These are phyloP conservation scores for Latrodectus elegans DNA, from an alignment of 2,888 invertebrate genomes.

Conservation along the genomic window DNA sequence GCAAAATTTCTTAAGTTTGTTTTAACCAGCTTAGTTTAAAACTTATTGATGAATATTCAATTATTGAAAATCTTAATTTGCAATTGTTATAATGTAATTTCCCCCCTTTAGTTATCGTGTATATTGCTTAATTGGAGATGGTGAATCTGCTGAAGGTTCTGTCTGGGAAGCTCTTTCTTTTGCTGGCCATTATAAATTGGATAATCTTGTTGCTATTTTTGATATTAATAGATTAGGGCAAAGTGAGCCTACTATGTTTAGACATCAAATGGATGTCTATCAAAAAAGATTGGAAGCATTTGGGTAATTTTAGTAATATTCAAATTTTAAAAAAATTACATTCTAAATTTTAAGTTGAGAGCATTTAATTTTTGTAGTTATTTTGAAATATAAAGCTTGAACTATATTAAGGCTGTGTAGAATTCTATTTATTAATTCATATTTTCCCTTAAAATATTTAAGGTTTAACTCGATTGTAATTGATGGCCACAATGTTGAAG, in stretches of 20 bases:
- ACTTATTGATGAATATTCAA: no score
- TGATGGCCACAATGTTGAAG: constrained; percentile 96
- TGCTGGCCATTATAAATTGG: constrained; percentile 93
- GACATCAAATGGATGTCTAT: constrained; percentile 92
- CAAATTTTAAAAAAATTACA: neutral
- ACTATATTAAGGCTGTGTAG: neutral
- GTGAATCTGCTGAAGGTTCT: constrained; percentile 98
- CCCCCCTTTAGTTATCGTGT: constrained; percentile 81
- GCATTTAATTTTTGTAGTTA: no score
- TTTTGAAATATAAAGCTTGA: neutral
- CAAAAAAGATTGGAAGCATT: constrained; percentile 90
- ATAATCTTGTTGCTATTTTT: constrained; percentile 97
- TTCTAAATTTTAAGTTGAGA: neutral
- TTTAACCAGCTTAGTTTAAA: no score
- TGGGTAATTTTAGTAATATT: constrained; percentile 78
- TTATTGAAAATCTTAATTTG: neutral
- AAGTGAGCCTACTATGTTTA: constrained; percentile 94
- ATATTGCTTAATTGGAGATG: constrained; percentile 97
- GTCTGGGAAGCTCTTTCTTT: constrained; percentile 98
- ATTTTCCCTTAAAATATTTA: neutral
- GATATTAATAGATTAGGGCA: constrained; percentile 98
- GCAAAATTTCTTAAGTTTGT: no score
- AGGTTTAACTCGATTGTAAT: constrained; percentile 87
- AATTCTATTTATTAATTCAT: neutral
- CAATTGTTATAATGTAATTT: neutral